Percentiles rank a stretch among this genome's conserved stretches.
Conservation (phyloP, 1,140 invertebrate genomes). For the Rhagoletis zephyria region DNA sequence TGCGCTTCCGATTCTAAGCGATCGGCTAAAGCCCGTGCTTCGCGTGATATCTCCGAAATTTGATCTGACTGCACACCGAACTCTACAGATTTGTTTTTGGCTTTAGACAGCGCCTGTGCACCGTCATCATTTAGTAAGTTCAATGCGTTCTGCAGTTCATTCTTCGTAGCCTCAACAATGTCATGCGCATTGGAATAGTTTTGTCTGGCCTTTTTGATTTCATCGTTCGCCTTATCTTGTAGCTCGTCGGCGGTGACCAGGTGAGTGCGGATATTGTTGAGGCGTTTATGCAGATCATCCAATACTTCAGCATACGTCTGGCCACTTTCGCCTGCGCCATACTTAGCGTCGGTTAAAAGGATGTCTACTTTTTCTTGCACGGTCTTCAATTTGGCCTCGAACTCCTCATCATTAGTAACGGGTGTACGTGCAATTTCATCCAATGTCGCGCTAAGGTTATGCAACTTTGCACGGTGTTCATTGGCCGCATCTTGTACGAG, state of each 20-base stretch:
- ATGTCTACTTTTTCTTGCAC: slow-evolving; percentile 82
- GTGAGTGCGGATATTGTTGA: slow-evolving; percentile 80
- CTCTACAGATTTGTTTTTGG: slow-evolving; percentile 85
- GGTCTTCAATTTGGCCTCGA: slow-evolving; percentile 82
- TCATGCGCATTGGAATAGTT: slow-evolving; percentile 84
- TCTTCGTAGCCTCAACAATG: slow-evolving; percentile 82
- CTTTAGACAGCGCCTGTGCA: slow-evolving; percentile 82
- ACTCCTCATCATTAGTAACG: slow-evolving; percentile 87
- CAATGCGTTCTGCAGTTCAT: slow-evolving; percentile 82
- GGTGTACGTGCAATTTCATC: slow-evolving; percentile 82
- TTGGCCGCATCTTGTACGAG: slow-evolving; percentile 91
- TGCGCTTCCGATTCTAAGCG: slow-evolving; percentile 84
- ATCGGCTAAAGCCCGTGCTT: slow-evolving; percentile 86
- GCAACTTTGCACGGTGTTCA: slow-evolving; percentile 83
- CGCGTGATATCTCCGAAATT: slow-evolving; percentile 91
- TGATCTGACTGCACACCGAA: slow-evolving; percentile 92
- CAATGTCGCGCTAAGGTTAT: slow-evolving; percentile 78
- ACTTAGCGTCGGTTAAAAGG: slow-evolving; percentile 81
- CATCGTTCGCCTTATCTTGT: slow-evolving; percentile 77
- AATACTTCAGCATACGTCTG: slow-evolving; percentile 80
- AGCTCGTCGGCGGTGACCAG: slow-evolving; percentile 78
- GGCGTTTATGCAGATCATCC: slow-evolving; percentile 79
- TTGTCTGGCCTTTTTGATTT: slow-evolving; percentile 77
- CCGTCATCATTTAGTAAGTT: slow-evolving; percentile 88
- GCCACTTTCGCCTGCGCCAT: slow-evolving; percentile 78